A percentile compares a stretch with the other conserved stretches of the same genome.
Evolutionary conservation across 1,140 invertebrate genomes (phyloP).

Genomic region (Samia ricini): DNA sequence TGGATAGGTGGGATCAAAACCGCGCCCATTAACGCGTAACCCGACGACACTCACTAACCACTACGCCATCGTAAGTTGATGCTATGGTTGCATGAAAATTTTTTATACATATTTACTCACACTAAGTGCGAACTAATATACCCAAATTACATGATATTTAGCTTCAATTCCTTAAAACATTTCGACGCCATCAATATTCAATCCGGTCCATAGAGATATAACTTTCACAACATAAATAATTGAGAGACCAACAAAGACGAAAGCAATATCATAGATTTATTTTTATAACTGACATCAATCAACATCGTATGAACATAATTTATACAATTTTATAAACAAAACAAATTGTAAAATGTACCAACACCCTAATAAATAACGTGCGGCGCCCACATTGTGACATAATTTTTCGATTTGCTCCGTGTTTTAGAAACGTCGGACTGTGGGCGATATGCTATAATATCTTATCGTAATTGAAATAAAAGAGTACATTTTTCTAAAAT

Average conservation of each 20-base stretch:
- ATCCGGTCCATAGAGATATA: neutral
- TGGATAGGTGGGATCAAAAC: too few relatives aligned
- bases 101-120: too few relatives aligned
- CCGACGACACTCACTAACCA: too few relatives aligned
- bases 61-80: too few relatives aligned
- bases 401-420: conserved; percentile 6
- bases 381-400: conserved; percentile 14
- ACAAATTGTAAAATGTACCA: conserved; percentile 13
- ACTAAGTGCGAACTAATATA: too few relatives aligned
- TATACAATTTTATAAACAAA: conserved; percentile 17
- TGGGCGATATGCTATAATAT: neutral
- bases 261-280: neutral
- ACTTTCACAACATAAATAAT: neutral
- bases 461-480: neutral
- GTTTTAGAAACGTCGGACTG: neutral
- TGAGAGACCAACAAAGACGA: neutral
- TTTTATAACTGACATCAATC: conserved; percentile 12
- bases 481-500: too few relatives aligned
- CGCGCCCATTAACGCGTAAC: too few relatives aligned
- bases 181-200: neutral
- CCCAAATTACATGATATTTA: too few relatives aligned
- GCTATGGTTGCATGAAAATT: too few relatives aligned
- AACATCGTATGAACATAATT: conserved; percentile 8
- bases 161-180: neutral
- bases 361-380: conserved; percentile 12